Evolutionary conservation across 2,113 vertebrate genomes (phyloP).

Genomic region (Oophaga pumilio): DNA sequence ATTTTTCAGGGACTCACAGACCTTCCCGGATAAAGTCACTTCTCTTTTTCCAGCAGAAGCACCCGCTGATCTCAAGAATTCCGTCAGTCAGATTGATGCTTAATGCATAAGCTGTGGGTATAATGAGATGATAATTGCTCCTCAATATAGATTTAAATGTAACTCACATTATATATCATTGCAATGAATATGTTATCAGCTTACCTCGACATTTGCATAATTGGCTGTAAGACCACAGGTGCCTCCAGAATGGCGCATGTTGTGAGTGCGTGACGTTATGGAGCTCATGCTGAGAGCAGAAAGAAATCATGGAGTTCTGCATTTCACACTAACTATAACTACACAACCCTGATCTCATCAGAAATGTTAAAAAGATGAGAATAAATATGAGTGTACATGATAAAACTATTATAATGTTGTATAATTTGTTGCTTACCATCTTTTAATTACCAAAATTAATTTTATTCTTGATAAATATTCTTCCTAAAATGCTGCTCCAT

Average conservation of each 20-base stretch:
- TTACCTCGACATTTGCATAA: background rate
- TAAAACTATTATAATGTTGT: too few relatives aligned
- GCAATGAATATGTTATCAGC: background rate
- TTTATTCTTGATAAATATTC: too few relatives aligned
- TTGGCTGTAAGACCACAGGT: background rate
- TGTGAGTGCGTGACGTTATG: background rate
- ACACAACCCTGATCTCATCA: background rate
- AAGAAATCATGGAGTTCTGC: background rate
- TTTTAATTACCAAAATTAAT: too few relatives aligned
- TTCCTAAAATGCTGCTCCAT: too few relatives aligned
- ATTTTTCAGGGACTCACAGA: too few relatives aligned
- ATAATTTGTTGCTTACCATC: too few relatives aligned
- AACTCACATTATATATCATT: background rate
- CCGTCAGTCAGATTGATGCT: background rate
- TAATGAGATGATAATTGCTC: background rate
- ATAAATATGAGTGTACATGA: too few relatives aligned
- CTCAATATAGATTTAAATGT: background rate
- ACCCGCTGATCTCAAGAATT: background rate
- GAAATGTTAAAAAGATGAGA: too few relatives aligned
- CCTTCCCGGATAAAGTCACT: too few relatives aligned
- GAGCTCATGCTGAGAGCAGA: background rate
- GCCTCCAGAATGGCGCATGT: background rate
- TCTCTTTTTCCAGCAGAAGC: background rate
- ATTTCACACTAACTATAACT: background rate
- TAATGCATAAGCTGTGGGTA: background rate